phyloP scores from a whole-genome alignment of 2,797 vertebrate genomes.

The Rhincodon typus region DNA sequence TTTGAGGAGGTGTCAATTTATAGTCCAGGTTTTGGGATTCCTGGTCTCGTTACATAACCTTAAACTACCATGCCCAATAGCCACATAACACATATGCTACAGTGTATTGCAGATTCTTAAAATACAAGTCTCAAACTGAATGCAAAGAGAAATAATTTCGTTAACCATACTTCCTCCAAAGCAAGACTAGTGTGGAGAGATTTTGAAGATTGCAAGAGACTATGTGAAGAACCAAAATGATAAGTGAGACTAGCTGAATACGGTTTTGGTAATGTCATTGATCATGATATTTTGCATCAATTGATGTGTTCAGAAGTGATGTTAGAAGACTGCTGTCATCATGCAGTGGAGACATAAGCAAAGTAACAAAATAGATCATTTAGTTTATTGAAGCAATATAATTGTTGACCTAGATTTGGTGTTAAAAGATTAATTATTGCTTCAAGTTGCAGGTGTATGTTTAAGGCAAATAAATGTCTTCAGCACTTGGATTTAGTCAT shows the following conservation, averaged over 20 bases:
- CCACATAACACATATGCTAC: neutral
- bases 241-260: neutral
- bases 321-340: neutral
- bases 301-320: neutral
- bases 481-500: neutral
- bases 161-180: neutral
- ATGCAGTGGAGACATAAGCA: neutral
- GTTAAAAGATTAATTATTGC: neutral
- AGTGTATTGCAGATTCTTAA: neutral
- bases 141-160: neutral
- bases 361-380: neutral
- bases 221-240: neutral
- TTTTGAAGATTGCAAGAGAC: neutral
- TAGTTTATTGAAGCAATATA: neutral
- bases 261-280: neutral
- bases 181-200: neutral
- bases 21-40: neutral
- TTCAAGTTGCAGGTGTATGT: neutral
- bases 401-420: neutral
- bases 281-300: neutral
- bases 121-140: neutral
- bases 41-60: neutral
- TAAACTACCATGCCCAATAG: neutral
- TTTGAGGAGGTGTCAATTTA: no score
- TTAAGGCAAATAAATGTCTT: neutral